Evolutionary conservation across 2,797 vertebrate genomes (phyloP).

Genomic region (Danio aesculapii): DNA sequence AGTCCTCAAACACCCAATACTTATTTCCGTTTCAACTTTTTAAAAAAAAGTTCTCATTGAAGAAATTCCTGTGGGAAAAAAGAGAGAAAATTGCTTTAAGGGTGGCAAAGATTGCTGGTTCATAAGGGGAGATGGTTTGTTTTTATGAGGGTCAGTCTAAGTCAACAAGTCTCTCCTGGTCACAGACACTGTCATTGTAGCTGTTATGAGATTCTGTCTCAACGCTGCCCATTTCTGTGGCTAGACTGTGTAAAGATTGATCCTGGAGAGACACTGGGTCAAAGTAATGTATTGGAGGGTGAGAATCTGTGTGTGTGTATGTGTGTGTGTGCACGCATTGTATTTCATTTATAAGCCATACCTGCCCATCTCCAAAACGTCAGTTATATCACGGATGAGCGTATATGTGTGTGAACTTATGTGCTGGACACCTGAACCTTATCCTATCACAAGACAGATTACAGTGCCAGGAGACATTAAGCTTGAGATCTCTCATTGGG

Average conservation of each 20-base stretch:
- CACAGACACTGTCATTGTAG: constrained; percentile 13
- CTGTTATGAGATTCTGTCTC: constrained; percentile 32
- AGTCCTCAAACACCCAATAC: constrained; percentile 10
- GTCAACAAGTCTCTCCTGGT: constrained; percentile 28
- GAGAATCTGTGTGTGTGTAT: neutral
- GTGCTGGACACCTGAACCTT: neutral
- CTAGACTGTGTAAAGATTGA: constrained; percentile 28
- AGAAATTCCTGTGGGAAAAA: neutral
- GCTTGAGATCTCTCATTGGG: neutral
- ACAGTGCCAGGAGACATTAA: constrained; percentile 25
- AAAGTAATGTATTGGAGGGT: constrained; percentile 13
- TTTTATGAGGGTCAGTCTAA: constrained; percentile 26
- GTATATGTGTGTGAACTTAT: neutral
- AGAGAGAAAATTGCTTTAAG: neutral
- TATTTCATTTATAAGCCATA: constrained; percentile 7
- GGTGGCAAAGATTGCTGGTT: neutral
- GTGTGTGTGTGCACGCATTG: neutral
- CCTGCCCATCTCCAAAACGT: neutral
- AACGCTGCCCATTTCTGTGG: constrained; percentile 11
- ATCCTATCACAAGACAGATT: constrained; percentile 39
- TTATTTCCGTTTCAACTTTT: constrained; percentile 3
- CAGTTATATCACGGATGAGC: neutral
- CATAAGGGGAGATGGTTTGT: neutral
- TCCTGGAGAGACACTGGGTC: constrained; percentile 15
- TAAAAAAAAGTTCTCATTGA: neutral